phyloP scores from a whole-genome alignment of 2,797 vertebrate species.

The Crenichthys baileyi region DNA sequence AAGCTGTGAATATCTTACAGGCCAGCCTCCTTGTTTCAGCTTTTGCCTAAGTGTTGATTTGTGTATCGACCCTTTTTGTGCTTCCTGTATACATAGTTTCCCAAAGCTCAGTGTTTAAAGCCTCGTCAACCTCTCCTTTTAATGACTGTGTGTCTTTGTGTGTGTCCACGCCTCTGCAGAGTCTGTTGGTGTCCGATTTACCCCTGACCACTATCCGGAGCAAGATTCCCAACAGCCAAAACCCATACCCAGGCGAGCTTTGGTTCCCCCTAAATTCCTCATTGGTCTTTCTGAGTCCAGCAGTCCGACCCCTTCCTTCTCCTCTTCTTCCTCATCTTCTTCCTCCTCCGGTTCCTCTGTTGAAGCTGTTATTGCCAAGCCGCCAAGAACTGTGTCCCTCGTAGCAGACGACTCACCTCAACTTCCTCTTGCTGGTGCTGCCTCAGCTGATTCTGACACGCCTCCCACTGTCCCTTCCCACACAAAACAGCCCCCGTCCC shows the following conservation, averaged over 20 bases:
- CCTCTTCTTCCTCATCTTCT: constrained; percentile 65
- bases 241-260: constrained; percentile 78
- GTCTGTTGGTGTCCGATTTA: constrained; percentile 78
- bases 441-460: constrained; percentile 27
- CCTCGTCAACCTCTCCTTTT: constrained; percentile 18
- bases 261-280: constrained; percentile 88
- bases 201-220: constrained; percentile 58
- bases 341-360: constrained; percentile 60
- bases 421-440: neutral
- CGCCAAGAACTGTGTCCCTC: constrained; percentile 78
- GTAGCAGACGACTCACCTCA: constrained; percentile 50
- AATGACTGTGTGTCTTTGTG: constrained; percentile 21
- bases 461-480: constrained; percentile 72
- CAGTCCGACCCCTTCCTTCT: constrained; percentile 47
- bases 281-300: constrained; percentile 71
- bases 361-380: constrained; percentile 70
- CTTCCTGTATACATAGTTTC: constrained; percentile 11
- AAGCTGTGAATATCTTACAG: constrained; percentile 14
- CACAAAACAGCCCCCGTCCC: constrained; percentile 85
- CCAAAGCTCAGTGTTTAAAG: neutral
- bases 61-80: constrained; percentile 1
- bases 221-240: constrained; percentile 72
- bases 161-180: constrained; percentile 72
- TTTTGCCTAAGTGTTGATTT: neutral
- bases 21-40: constrained; percentile 9